phyloP scores from a whole-genome alignment of 1,140 invertebrate genomes.

The Scaptomyza montana region DNA sequence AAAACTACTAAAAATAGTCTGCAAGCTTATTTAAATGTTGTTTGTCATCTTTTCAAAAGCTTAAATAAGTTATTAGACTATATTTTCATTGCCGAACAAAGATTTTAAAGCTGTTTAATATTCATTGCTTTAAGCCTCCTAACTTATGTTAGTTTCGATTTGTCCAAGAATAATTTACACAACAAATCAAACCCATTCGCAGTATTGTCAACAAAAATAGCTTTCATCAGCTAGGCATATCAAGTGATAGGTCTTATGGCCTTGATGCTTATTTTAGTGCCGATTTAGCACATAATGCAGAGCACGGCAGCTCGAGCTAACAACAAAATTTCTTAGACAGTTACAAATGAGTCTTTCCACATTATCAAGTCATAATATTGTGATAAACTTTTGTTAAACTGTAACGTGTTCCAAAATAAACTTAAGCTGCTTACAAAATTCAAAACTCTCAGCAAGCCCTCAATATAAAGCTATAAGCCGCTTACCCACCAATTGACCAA shows the following conservation, averaged over 20 bases:
- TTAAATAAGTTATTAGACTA: slow-evolving; percentile 44
- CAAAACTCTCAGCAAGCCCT: slow-evolving; percentile 29
- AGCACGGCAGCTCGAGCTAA: slow-evolving; percentile 34
- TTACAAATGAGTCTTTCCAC: slow-evolving; percentile 79
- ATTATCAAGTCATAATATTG: slow-evolving; percentile 82
- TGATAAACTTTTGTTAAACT: slow-evolving; percentile 58
- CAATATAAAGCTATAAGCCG: slow-evolving; percentile 31
- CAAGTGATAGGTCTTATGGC: slow-evolving; percentile 66
- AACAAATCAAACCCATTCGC: slow-evolving; percentile 37
- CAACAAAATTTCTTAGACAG: slow-evolving; percentile 44
- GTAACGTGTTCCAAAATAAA: slow-evolving; percentile 2
- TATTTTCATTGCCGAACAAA: slow-evolving; percentile 30
- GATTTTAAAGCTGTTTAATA: slow-evolving; percentile 17
- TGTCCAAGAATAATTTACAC: slow-evolving; percentile 20
- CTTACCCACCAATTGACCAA: slow-evolving; percentile 48
- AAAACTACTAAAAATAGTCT: too few relatives aligned
- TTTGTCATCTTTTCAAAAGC: not conserved
- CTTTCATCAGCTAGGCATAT: slow-evolving; percentile 39
- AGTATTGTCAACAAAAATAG: slow-evolving; percentile 45
- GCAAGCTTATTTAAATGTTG: too few relatives aligned
- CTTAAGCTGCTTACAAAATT: slow-evolving; percentile 42
- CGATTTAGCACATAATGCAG: slow-evolving; percentile 80
- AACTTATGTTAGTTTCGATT: slow-evolving; percentile 34
- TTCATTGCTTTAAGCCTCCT: slow-evolving; percentile 34
- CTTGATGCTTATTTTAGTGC: slow-evolving; percentile 56